Percentiles rank a stretch among this genome's conserved stretches.
Conservation (phyloP, 53 echinoderm and acorn worm species). For the Paelopatides confundens region DNA sequence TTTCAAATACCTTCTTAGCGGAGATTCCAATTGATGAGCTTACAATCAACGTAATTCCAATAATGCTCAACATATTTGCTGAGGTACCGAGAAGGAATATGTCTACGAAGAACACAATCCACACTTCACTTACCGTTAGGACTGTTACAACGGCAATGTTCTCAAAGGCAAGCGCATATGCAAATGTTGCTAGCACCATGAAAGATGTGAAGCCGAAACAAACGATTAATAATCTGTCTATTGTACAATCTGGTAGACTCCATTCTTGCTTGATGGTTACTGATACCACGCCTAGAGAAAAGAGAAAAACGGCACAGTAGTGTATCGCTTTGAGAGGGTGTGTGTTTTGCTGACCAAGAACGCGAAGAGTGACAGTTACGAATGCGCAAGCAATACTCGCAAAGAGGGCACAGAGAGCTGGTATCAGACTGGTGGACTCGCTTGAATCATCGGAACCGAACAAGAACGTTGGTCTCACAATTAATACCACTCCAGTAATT, state of each 20-base stretch:
- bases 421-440: neutral
- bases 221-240: neutral
- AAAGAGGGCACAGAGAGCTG: neutral
- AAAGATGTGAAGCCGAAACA: neutral
- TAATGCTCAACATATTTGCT: neutral
- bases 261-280: neutral
- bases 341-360: neutral
- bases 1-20: neutral
- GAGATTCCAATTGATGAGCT: neutral
- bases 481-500: neutral
- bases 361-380: neutral
- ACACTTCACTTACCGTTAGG: conserved; percentile 7
- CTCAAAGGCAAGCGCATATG: neutral
- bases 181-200: neutral
- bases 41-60: conserved; percentile 4
- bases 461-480: neutral
- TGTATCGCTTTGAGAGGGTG: neutral
- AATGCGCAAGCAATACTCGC: neutral
- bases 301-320: neutral
- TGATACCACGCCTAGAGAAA: neutral
- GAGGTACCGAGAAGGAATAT: neutral
- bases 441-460: neutral
- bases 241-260: neutral
- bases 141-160: neutral
- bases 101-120: neutral